phyloP scores from a whole-genome alignment of 2,113 vertebrate genomes.

The Scytalopus superciliaris region DNA sequence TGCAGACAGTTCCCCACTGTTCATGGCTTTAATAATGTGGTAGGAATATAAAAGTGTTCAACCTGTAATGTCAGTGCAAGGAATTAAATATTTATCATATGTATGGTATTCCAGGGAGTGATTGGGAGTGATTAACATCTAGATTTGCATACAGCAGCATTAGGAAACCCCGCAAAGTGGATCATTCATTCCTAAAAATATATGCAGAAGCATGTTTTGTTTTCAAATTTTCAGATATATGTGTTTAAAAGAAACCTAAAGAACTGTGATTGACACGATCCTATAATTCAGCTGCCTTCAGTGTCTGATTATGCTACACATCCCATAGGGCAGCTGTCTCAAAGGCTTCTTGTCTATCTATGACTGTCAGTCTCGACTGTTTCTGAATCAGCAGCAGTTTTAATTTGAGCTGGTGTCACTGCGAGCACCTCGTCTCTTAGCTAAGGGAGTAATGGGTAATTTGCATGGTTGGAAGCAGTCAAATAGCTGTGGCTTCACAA shows the following conservation, averaged over 20 bases:
- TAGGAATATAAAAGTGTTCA: neutral
- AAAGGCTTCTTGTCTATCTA: neutral
- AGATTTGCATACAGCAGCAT: neutral
- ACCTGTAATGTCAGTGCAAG: neutral
- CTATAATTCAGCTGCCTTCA: neutral
- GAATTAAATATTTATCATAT: slow-evolving; percentile 39
- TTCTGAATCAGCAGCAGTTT: neutral
- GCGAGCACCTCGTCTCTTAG: neutral
- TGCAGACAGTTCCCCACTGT: neutral
- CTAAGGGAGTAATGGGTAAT: neutral
- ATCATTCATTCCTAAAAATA: neutral
- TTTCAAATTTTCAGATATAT: slow-evolving; percentile 2
- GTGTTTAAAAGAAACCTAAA: neutral
- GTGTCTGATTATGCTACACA: neutral
- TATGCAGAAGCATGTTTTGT: neutral
- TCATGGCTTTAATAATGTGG: neutral
- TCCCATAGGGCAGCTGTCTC: neutral
- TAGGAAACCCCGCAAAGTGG: neutral
- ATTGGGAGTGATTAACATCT: neutral
- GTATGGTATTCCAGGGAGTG: neutral
- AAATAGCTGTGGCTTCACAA: neutral
- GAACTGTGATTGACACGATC: neutral
- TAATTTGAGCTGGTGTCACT: slow-evolving; percentile 1
- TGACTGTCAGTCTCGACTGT: neutral
- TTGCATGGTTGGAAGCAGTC: neutral